Base-by-base conservation (phyloP, 2,888 invertebrate genomes). In the Xestia rhomboidea region DNA sequence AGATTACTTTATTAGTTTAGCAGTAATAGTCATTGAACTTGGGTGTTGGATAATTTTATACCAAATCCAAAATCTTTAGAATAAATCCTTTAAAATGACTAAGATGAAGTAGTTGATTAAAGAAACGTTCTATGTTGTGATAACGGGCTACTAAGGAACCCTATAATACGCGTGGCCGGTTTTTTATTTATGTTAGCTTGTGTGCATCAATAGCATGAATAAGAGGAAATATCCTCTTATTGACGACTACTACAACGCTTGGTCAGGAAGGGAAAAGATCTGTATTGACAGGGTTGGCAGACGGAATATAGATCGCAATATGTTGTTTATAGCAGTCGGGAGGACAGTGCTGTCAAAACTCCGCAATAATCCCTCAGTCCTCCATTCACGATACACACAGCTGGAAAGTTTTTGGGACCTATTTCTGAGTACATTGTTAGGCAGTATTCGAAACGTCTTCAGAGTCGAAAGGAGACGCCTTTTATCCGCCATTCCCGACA, bases 401-500 rank as follows among this genome's bases (percentile, higher is more conserved):
- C 11, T 41, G 2, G 6, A 21, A 41, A 67, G n/a, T 21, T 21
- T 38, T 34, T 49, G 38, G 0, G 8, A 38, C 21, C 1, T 21
- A 54, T 8, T 46, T 72, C 66, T 49, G 21, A 69, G 10, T 30
- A 30, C 27, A 27, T 27, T 57, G 57, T 57, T 57, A 57, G 7
- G 27, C 7, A 6, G 15, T 57, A 30, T 21, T 73, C 10, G 18
- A 44, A 49, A 41, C 18, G 21, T 68, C 30, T 62, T 38, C 1
- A 51, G 24, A 63, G 66, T 21, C 46, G 49, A 66, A 72, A 64
- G 41, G 66, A 41, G 62, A 41, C 41, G 57, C 13, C 70, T 77
- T 63, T 79, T 79, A 75, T 67, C n/a, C 11, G 4, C 57, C 41
- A 73, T 73, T 69, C 63, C 34, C 49, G n/a, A 73, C 10, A 72